These are phyloP conservation scores for Amyelois transitella DNA, from an alignment of 1,140 invertebrate species.

Conservation along the genomic window DNA sequence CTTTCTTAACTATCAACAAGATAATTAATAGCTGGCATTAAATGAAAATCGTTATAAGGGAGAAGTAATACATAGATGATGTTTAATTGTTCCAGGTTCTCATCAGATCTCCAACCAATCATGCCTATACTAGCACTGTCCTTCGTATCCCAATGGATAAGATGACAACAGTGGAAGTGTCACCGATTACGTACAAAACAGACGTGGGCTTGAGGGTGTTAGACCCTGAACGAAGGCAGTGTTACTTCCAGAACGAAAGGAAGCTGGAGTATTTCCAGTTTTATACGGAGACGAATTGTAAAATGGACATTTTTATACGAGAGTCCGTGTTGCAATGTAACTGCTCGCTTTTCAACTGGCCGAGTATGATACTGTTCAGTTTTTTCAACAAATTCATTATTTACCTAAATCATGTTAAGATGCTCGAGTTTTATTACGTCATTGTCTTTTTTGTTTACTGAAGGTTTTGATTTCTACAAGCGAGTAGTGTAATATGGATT, in stretches of 20 bases:
- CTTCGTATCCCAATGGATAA: constrained; percentile 58
- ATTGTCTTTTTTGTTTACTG: too few relatives aligned
- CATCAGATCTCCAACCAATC: constrained; percentile 56
- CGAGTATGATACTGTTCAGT: constrained; percentile 34
- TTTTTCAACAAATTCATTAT: neutral
- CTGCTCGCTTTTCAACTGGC: constrained; percentile 60
- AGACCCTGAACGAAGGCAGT: constrained; percentile 71
- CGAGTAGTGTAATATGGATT: too few relatives aligned
- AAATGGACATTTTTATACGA: constrained; percentile 49
- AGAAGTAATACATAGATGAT: too few relatives aligned
- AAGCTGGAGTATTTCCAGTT: constrained; percentile 58
- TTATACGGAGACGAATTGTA: constrained; percentile 62
- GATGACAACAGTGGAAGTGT: constrained; percentile 63
- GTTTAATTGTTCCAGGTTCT: constrained; percentile 43
- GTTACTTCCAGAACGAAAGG: constrained; percentile 77
- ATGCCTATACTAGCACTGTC: constrained; percentile 52
- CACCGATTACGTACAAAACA: constrained; percentile 55
- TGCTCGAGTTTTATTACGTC: too few relatives aligned
- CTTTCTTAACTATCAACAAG: too few relatives aligned
- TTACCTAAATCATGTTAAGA: too few relatives aligned
- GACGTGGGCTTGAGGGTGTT: constrained; percentile 40
- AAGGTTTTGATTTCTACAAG: too few relatives aligned
- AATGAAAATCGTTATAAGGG: too few relatives aligned
- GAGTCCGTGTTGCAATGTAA: constrained; percentile 41
- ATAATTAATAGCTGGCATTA: too few relatives aligned